Evolutionary conservation across 2,888 invertebrate species (phyloP).

Genomic region (Rhingia rostrata): DNA sequence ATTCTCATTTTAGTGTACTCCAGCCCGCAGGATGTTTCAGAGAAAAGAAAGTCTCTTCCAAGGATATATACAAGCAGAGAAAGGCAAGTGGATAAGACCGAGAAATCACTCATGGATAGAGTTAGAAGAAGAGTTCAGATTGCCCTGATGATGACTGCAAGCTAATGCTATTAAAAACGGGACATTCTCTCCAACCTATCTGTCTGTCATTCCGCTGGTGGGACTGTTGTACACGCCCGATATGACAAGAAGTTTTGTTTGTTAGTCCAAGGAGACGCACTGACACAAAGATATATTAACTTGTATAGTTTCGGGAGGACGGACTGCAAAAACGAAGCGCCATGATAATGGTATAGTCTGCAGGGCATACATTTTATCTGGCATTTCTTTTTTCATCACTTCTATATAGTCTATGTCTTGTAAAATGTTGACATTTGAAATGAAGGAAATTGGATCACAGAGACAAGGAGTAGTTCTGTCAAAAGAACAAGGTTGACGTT

Average conservation of each 20-base stretch:
- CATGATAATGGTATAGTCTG: slow-evolving; percentile 42
- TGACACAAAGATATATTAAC: slow-evolving; percentile 29
- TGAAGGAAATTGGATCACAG: slow-evolving; percentile 46
- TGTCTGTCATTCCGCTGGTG: neutral
- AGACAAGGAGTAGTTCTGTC: slow-evolving; percentile 24
- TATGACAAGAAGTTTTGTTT: slow-evolving; percentile 62
- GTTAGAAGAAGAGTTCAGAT: slow-evolving; percentile 3
- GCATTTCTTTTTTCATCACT: slow-evolving; percentile 11
- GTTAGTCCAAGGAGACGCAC: slow-evolving; percentile 47
- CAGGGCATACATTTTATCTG: slow-evolving; percentile 49
- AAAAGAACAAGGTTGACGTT: slow-evolving; percentile 25
- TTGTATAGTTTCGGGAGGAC: slow-evolving; percentile 15
- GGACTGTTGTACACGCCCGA: slow-evolving; percentile 18
- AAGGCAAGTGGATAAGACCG: slow-evolving; percentile 6
- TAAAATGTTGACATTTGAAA: slow-evolving; percentile 43
- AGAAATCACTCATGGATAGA: neutral
- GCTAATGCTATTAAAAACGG: slow-evolving; percentile 41
- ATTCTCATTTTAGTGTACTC: neutral
- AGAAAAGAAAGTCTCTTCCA: neutral
- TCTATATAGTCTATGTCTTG: slow-evolving; percentile 21
- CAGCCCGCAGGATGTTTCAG: slow-evolving; percentile 9
- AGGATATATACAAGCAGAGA: neutral
- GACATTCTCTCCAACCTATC: slow-evolving; percentile 14
- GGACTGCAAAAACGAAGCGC: slow-evolving; percentile 36
- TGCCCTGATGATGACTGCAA: slow-evolving; percentile 39